Evolutionary conservation across 92 coral and sea anemone species (phyloP).

Genomic region (Umimayanthus chanpuru): DNA sequence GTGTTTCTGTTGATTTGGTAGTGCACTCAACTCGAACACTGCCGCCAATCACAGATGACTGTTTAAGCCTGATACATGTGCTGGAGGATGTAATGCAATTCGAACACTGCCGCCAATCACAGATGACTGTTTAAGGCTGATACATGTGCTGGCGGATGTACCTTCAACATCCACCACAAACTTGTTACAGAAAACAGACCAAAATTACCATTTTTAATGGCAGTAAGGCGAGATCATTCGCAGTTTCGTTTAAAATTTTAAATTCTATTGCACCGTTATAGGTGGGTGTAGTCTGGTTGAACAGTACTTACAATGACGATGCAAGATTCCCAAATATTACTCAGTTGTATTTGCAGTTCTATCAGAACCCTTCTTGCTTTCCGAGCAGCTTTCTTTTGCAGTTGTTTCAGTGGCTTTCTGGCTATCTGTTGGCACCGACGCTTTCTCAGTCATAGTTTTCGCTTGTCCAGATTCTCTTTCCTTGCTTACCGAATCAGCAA

Average conservation of each 20-base stretch:
- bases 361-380: slow-evolving; percentile 16
- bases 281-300: neutral
- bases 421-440: neutral
- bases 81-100: neutral
- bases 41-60: neutral
- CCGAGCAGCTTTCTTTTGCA: slow-evolving; percentile 3
- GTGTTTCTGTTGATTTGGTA: neutral
- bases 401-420: neutral
- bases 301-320: slow-evolving; percentile 1
- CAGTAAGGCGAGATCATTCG: neutral
- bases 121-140: neutral
- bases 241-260: neutral
- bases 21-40: neutral
- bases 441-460: slow-evolving; percentile 6
- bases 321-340: neutral
- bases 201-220: neutral
- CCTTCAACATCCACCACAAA: neutral
- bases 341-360: slow-evolving; percentile 7
- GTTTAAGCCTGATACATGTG: neutral
- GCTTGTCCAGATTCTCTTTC: slow-evolving; percentile 6
- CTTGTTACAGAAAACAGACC: slow-evolving; percentile 15
- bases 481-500: neutral
- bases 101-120: neutral
- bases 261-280: neutral
- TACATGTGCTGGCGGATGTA: neutral